Base-by-base conservation (phyloP, 2,888 invertebrate genomes). In the Actias luna region DNA sequence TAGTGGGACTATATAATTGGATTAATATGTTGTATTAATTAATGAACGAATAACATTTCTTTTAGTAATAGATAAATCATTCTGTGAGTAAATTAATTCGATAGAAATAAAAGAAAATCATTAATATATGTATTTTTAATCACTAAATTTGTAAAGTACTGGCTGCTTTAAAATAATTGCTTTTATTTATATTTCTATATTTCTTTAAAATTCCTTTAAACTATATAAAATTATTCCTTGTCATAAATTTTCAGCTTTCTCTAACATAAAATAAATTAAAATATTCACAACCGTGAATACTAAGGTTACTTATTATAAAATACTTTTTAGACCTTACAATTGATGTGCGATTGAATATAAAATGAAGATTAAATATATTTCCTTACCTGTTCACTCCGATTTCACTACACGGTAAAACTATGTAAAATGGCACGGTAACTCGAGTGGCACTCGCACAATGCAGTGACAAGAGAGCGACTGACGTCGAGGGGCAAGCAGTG, bases 401-500 rank as follows among this genome's bases (percentile, higher is more conserved):
- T 39, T 64, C 61, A 65, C 61, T 61, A 58, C 60, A 59, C 65
- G 63, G 61, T 16, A 22, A 42, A 52, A 36, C 60, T 58, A 65
- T 50, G 10, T 50, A 63, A 55, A 29, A 29, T 66, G 42, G 59
- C 60, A 64, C 52, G 52, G 35, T 46, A 61, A 65, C 66, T 57
- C 58, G 60, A 29, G 29, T 61, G 62, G 39, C 42, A 69, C 16
- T 29, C 82, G 65, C 33, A 64, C 71, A 58, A 57, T 77, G 78
- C 76, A 76, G 69, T 74, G 72, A 69, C 59, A 58, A 50, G 69
- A 64, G 63, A 67, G 62, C 63, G 87, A 84, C 79, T 76, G 78
- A 58, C 77, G 78, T 71, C 66, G 71, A 70, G 68, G 69, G 67
- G 67, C 65, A 67, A 61, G 63, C 70, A 76, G 79, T 85, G 89